Base-by-base conservation (phyloP, 2,797 vertebrate genomes). In the Parauchenoglanis punctatus region DNA sequence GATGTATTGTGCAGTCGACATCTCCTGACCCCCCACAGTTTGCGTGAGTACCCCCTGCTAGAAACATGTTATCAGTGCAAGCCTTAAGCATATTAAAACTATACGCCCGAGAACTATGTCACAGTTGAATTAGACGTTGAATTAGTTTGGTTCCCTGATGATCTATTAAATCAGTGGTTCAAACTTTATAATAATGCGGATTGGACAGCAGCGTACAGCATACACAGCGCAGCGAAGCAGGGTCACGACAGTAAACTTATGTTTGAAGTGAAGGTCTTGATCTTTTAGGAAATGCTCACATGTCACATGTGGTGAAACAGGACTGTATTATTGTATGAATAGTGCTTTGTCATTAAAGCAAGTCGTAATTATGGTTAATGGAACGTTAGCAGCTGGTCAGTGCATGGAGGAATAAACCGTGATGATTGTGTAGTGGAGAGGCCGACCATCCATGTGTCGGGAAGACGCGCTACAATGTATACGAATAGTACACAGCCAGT, bases 11-110 rank as follows among this genome's bases (percentile, higher is more conserved):
- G 65, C n/a, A 7, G n/a, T n/a, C 63, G 44, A 15, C 65, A 56
- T 68, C 63, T 6, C 49, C 65, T 83, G 65, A 54, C 81, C 59
- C 61, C 46, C 81, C n/a, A 54, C 61, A 54, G 63, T 70, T 52
- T 68, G 81, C 13, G 2, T 13, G 46, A 54, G 63, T 25, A 68
- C 63, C 81, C 63, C 81, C 63, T 83, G 81, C 81, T 54, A 70
- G 28, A 35, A 83, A 12, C 17, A 15, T 25, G 46, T 68, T 68
- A 68, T 68, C 63, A 56, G 11, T 54, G 17, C 40, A 54, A 35
- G 81, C 81, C 81, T 52, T 83, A 54, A 68, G 63, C 63, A 56
- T 68, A 54, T 68, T 68, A 56, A 68, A 54, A 23, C 65, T 56
- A 31, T 54, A 54, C 23, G 81, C n/a, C 17, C 28, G 35, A 23